Conservation (phyloP, 2,113 vertebrate genomes). For the Malurus elegans region DNA sequence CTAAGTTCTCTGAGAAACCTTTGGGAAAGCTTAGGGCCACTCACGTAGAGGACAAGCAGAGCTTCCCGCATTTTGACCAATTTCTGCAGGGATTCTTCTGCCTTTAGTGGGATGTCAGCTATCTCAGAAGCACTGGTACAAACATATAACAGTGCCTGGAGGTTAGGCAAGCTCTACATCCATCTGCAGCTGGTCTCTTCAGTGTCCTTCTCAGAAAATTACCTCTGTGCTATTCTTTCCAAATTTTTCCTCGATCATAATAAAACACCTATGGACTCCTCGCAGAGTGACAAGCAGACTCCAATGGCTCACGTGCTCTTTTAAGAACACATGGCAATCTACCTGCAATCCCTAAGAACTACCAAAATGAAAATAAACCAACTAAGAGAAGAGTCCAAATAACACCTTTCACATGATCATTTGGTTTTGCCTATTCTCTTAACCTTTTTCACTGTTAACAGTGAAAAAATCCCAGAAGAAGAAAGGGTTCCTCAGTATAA, state of each 20-base stretch:
- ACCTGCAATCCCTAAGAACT: background rate
- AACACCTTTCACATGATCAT: accelerated
- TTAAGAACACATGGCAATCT: background rate
- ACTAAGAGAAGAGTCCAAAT: background rate
- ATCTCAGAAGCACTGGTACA: background rate
- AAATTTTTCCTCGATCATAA: background rate
- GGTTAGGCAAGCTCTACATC: background rate
- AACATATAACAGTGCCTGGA: accelerated
- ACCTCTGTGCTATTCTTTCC: background rate
- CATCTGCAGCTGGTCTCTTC: background rate
- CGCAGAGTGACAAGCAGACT: background rate
- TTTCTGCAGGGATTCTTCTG: background rate
- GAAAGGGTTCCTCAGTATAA: background rate
- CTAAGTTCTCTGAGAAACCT: background rate
- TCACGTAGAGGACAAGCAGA: background rate
- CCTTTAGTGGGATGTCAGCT: accelerated
- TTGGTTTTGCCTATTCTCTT: background rate
- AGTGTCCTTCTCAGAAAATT: background rate
- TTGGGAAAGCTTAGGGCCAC: background rate
- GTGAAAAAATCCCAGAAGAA: background rate
- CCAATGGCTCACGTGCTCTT: accelerated
- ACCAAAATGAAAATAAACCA: background rate
- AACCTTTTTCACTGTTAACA: background rate
- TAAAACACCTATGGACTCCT: accelerated
- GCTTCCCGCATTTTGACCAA: background rate